Evolutionary conservation across 2,113 vertebrate species (phyloP).

Genomic region (Lynx canadensis): DNA sequence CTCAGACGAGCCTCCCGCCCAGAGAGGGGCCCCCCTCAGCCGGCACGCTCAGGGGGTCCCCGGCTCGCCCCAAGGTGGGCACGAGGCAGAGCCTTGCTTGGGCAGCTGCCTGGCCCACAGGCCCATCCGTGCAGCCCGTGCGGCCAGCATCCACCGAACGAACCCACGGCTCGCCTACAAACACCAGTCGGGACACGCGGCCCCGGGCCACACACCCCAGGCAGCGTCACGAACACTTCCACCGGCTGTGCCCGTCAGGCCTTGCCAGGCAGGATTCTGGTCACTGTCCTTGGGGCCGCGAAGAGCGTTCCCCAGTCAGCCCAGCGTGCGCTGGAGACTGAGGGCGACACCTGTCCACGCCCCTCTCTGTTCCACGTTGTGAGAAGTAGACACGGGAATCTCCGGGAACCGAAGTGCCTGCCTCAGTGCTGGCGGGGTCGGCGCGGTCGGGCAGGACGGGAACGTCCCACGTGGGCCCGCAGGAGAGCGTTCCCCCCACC

Average conservation of each 20-base stretch:
- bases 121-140: neutral
- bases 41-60: neutral
- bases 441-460: no score
- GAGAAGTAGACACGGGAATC: no score
- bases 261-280: neutral
- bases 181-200: fast-evolving
- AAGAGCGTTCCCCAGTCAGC: neutral
- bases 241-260: neutral
- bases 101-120: neutral
- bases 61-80: neutral
- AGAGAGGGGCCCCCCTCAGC: neutral
- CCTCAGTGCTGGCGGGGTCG: no score
- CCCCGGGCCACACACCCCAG: neutral
- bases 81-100: neutral
- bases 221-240: neutral
- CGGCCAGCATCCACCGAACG: neutral
- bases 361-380: no score
- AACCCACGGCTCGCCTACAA: neutral
- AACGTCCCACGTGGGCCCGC: no score
- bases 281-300: fast-evolving
- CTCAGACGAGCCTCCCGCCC: no score
- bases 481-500: no score
- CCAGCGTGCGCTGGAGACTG: neutral
- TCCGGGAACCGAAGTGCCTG: no score
- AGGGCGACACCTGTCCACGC: no score